Evolutionary conservation across 2,797 vertebrate species (phyloP), one percentile per base, ranked within the genome.

Genomic region (Epinephelus coioides): DNA sequence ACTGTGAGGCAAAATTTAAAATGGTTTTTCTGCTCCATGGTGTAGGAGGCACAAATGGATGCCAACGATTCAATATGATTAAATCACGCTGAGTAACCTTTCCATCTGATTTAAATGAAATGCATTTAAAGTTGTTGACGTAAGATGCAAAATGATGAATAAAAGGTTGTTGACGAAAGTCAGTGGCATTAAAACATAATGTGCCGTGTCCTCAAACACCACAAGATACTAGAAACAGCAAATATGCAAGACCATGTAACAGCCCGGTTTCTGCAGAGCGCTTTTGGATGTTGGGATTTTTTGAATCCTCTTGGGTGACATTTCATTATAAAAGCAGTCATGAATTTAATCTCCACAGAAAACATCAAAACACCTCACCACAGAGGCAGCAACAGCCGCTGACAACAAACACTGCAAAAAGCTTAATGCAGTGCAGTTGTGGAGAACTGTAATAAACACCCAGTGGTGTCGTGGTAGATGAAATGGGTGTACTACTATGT

Each of bases 121-220:
- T 79, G 59, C 47, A 27, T 49, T 79, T 71, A n/a, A 64, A 34
- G 60, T 40, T 43, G 34, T 56, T 55, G 23, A 55, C 68, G 21
- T 25, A 15, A 70, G 76, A 84, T 82, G 70, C 67, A 73, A 88
- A 85, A 78, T 72, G 62, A 74, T 76, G 62, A 69, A 54, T 75
- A 74, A 76, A 57, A 67, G 9, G 9, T 14, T 76, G 19, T 12
- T 21, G 3, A 54, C 14, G 12, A 15, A 18, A 60, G 17, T 38
- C 1, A 30, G 17, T 23, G 11, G n/a, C 13, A 25, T 49, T 19
- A 0, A 14, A 66, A 10, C 56, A 49, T 2, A 19, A 23, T 9
- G 47, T 34, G 13, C 27, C 3, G 10, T 14, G 23, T 27, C 54
- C 13, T 46, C 11, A 64, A 60, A 61, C 25, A 43, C 25, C 3